Conservation (phyloP, 2,888 invertebrate species). For the Ophion slaviceki region DNA sequence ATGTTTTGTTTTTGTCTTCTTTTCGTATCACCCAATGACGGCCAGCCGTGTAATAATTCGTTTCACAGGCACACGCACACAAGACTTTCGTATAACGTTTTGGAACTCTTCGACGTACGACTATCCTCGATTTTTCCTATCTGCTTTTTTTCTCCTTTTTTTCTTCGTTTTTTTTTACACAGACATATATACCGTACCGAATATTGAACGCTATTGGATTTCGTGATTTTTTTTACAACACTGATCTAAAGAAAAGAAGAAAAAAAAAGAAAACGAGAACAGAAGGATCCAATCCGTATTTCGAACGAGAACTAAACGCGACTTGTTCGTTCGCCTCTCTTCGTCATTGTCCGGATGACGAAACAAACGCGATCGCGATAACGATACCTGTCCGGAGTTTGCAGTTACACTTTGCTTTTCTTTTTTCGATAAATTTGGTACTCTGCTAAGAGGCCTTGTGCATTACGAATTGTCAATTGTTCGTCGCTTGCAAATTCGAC, state of each 20-base stretch:
- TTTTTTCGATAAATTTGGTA: neutral
- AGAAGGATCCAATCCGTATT: neutral
- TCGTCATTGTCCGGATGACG: neutral
- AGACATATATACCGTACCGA: slow-evolving; percentile 10
- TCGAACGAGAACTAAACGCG: neutral
- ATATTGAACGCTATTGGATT: slow-evolving; percentile 19
- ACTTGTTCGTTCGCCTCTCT: neutral
- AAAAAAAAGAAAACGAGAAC: neutral
- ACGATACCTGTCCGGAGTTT: neutral
- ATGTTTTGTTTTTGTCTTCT: neutral
- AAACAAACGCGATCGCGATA: neutral
- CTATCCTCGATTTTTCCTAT: slow-evolving; percentile 2
- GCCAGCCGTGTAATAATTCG: slow-evolving; percentile 55
- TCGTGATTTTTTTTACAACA: slow-evolving; percentile 17
- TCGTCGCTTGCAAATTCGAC: neutral
- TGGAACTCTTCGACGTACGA: slow-evolving; percentile 5
- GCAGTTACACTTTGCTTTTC: neutral
- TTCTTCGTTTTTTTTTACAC: slow-evolving; percentile 4
- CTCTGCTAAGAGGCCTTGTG: neutral
- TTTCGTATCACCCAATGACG: slow-evolving; percentile 29
- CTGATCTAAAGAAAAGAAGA: slow-evolving; percentile 26
- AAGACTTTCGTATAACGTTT: slow-evolving; percentile 22
- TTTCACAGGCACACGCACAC: slow-evolving; percentile 1
- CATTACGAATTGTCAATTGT: neutral
- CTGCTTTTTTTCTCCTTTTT: neutral